Evolutionary conservation across 1,140 invertebrate species (phyloP).

Genomic region (Drosophila burlai): DNA sequence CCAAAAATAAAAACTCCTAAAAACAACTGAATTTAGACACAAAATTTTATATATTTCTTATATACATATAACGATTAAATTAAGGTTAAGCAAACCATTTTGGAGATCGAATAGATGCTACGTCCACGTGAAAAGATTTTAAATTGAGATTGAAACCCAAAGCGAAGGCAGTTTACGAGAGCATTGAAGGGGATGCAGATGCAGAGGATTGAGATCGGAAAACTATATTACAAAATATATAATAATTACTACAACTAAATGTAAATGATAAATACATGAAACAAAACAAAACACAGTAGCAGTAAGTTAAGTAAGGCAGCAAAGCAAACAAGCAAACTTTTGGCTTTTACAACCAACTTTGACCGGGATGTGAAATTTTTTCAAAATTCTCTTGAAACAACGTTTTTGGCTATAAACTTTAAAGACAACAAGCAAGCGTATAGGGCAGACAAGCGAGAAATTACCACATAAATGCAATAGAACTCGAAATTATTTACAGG

Average conservation of each 20-base stretch:
- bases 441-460: constrained; percentile 69
- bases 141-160: constrained; percentile 40
- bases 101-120: constrained; percentile 39
- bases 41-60: constrained; percentile 82
- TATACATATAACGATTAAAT: constrained; percentile 58
- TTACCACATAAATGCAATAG: constrained; percentile 84
- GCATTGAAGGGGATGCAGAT: background rate
- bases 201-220: constrained; percentile 6
- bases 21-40: constrained; percentile 83
- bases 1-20: constrained; percentile 68
- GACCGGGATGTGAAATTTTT: constrained; percentile 73
- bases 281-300: constrained; percentile 25
- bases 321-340: constrained; percentile 74
- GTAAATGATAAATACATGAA: constrained; percentile 64
- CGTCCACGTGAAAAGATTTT: constrained; percentile 73
- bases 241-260: constrained; percentile 74
- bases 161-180: constrained; percentile 55
- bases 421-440: constrained; percentile 57
- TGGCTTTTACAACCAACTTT: constrained; percentile 80
- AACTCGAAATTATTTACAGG: constrained; percentile 84
- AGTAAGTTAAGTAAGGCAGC: constrained; percentile 68
- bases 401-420: constrained; percentile 83
- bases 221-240: constrained; percentile 56
- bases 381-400: constrained; percentile 71
- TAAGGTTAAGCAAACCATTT: constrained; percentile 70